Percentiles rank a stretch among this genome's conserved stretches.
These are phyloP conservation scores for Cliona cf. orientalis DNA, from an alignment of 37 sponge, comb jelly and placozoan genomes.

Conservation along the genomic window DNA sequence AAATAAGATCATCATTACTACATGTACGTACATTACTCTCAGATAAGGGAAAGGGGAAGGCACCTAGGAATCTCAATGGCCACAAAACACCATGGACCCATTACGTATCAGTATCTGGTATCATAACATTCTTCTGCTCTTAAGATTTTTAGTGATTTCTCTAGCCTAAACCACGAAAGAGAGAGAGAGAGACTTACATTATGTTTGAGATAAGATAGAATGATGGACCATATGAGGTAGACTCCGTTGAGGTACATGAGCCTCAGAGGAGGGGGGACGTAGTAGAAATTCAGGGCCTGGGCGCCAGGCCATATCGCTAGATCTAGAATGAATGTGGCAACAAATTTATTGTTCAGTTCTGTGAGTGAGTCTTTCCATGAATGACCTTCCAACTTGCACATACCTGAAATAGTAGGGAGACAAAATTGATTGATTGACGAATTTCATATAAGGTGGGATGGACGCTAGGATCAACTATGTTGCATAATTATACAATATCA, in stretches of 20 bases:
- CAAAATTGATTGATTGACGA: neutral
- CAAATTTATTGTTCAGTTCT: slow-evolving; percentile 63
- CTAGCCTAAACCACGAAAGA: too few relatives aligned
- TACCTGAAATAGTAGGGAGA: slow-evolving; percentile 7
- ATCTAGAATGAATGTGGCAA: slow-evolving; percentile 51
- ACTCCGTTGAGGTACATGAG: slow-evolving; percentile 52
- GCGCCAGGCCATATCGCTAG: slow-evolving; percentile 64
- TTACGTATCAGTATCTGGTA: too few relatives aligned
- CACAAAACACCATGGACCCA: too few relatives aligned
- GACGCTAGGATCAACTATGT: neutral
- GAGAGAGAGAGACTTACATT: neutral
- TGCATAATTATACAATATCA: neutral
- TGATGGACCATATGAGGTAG: slow-evolving; percentile 60
- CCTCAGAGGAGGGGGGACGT: slow-evolving; percentile 59
- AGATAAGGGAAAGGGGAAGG: too few relatives aligned
- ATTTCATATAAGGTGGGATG: neutral
- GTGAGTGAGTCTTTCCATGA: slow-evolving; percentile 25
- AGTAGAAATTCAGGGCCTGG: slow-evolving; percentile 82
- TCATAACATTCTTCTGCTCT: too few relatives aligned
- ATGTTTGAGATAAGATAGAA: slow-evolving; percentile 82
- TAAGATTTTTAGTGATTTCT: too few relatives aligned
- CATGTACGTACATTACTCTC: too few relatives aligned
- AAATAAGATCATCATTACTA: too few relatives aligned
- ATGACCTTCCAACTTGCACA: slow-evolving; percentile 68
- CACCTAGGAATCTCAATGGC: too few relatives aligned